phyloP scores from a whole-genome alignment of 2,888 invertebrate genomes.

The Chaetoderma sp. region DNA sequence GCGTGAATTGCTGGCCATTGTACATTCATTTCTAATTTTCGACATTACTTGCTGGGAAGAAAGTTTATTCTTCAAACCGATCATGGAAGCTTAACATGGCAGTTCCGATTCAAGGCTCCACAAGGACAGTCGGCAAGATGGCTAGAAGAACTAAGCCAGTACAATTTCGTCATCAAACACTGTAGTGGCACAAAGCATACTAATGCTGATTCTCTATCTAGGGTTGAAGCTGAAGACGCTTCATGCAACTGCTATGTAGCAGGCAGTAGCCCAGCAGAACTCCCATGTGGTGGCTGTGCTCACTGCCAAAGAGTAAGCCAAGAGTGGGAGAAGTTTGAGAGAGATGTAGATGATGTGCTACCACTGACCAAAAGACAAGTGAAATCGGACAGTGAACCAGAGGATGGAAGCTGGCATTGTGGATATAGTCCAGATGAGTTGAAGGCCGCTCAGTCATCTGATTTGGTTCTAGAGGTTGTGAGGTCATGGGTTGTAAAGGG shows the following conservation, averaged over 20 bases:
- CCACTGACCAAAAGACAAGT: too few species aligned
- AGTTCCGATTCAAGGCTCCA: constrained; percentile 8
- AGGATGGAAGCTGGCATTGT: too few species aligned
- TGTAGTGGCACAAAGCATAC: too few species aligned
- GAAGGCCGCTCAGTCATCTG: too few species aligned
- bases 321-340: neutral
- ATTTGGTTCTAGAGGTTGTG: too few species aligned
- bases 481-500: too few species aligned
- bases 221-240: neutral
- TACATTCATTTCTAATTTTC: constrained; percentile 10
- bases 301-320: neutral
- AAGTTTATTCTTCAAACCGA: constrained; percentile 6
- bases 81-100: constrained; percentile 12
- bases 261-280: neutral
- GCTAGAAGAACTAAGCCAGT: too few species aligned
- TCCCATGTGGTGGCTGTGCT: neutral
- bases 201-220: neutral
- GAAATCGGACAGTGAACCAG: too few species aligned
- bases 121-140: constrained; percentile 9
- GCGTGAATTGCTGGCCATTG: constrained; percentile 11
- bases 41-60: constrained; percentile 12
- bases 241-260: constrained; percentile 3
- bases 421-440: too few species aligned
- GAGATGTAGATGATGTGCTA: constrained; percentile 7
- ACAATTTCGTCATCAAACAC: too few species aligned